phyloP scores from a whole-genome alignment of 1,140 invertebrate genomes.

The Conopomorpha cramerella region DNA sequence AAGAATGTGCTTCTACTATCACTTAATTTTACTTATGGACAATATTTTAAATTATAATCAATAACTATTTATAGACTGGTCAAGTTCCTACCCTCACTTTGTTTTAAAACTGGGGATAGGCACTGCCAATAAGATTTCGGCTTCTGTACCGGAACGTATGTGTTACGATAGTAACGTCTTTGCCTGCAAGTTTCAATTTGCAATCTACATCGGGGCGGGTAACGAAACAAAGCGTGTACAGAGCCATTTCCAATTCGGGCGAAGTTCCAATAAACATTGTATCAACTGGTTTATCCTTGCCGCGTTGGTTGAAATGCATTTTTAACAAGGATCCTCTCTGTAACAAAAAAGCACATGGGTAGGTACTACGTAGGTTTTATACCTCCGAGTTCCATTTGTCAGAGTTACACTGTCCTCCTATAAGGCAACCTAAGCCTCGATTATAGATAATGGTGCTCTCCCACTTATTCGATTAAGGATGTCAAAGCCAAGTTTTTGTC shows the following conservation, averaged over 20 bases:
- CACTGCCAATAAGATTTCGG: constrained; percentile 78
- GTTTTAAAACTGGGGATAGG: constrained; percentile 77
- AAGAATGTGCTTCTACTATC: no score
- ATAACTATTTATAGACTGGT: no score
- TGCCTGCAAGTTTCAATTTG: constrained; percentile 70
- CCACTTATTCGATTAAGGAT: no score
- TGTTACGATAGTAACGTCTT: constrained; percentile 72
- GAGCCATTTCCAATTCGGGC: constrained; percentile 89
- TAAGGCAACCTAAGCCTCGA: no score
- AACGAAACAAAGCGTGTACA: constrained; percentile 87
- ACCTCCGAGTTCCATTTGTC: no score
- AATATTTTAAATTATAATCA: no score
- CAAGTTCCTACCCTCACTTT: no score
- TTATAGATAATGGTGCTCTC: no score
- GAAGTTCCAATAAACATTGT: constrained; percentile 88
- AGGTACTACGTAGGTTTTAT: no score
- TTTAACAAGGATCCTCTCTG: constrained; percentile 82
- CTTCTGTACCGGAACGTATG: constrained; percentile 74
- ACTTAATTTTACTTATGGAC: no score
- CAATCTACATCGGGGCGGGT: constrained; percentile 72
- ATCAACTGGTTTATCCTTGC: constrained; percentile 75
- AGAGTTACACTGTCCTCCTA: no score
- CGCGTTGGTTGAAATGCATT: constrained; percentile 75
- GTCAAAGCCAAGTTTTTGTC: no score
- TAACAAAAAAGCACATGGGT: constrained; percentile 55